Base-by-base conservation (phyloP, 2,797 vertebrate species). In the Rhyacichthys aspro region DNA sequence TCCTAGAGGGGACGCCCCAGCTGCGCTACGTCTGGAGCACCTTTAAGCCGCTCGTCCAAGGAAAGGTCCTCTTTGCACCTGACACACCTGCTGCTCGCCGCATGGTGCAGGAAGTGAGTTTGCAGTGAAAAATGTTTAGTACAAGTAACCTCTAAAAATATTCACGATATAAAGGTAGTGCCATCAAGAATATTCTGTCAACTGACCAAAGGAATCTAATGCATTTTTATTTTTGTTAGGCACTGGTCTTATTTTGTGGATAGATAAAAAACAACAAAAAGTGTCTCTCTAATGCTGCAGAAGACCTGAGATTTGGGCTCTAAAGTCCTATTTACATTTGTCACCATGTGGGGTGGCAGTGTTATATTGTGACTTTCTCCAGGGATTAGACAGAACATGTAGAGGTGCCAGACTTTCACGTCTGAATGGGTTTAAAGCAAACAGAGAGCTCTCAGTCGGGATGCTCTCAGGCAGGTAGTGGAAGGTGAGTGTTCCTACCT, bases 21-120 rank as follows among this genome's bases (percentile, higher is more conserved):
- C 93, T 96, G 65, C 92, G 93, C 46, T 94, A 93, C 81, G 86
- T 97, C 64, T 99, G 96, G 97, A 94, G 84, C 63, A 93, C 93
- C 63, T 90, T 99, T 69, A 95, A 93, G 58, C 96, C 96, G 0
- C 82, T 98, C 61, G 73, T 98, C 54, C 86, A 93, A 41, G 98
- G 97, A 57, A 97, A 97, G 87, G 83, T 99, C 81, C 91, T 98
- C 56, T 99, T 95, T 72, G 91, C 95, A 7, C 98, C 98, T 1
- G 94, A 96, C 78, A 95, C 94, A 1, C 94, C 94, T 33, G 94
- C 92, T 5, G 86, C 94, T 14, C 93, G 87, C 61, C 89, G 78
- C 59, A 79, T 98, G 37, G 90, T 98, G 86, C 80, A 90, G 63
- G 93, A 99, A 94, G 98, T 97, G 92, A 36, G 72, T 55, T 74